Base-by-base conservation (phyloP, 2,113 vertebrate genomes). In the Alaudala cheleensis region DNA sequence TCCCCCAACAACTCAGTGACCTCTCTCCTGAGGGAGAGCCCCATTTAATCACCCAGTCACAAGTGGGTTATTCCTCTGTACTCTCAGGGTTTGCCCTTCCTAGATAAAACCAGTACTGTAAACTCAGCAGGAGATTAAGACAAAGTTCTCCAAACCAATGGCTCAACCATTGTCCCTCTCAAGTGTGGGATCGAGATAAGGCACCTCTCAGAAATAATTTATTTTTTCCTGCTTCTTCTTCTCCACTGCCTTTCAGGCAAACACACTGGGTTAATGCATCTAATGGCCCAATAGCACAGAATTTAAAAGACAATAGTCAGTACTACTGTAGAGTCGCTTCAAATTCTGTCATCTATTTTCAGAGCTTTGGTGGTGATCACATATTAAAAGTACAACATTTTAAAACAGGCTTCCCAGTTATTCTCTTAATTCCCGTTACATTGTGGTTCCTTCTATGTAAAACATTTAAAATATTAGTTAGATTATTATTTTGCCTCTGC, bases 81-180 rank as follows among this genome's bases (percentile, higher is more conserved):
- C 82, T 95, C 84, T 42, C 42, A 77, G 81, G 74, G 62, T 56
- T 96, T 90, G 85, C 29, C 74, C 79, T 93, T 86, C 79, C 87
- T 39, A 88, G 94, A 96, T 94, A 95, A 97, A 91, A 64, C 79
- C 81, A 34, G 50, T 62, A 40, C 85, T 90, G 92, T 96, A 93
- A 95, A 94, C 94, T 96, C 72, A 90, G 85, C 81, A 83, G 56
- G 81, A 96, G 81, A 96, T 94, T 85, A 96, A 88, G 53, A 42
- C 88, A 61, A 81, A 93, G 69, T 92, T 88, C 86, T 83, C 80
- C 78, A 90, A 96, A 66, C 60, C 76, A 91, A 81, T 84, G 80
- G 92, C 53, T 96, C 49, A 83, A 22, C 90, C 51, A 86, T 95
- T 96, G 92, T 93, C 77, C 82, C 57, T 78, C 72, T 78, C 65